phyloP scores from a whole-genome alignment of 2,113 vertebrate species.

The Galemys pyrenaicus region DNA sequence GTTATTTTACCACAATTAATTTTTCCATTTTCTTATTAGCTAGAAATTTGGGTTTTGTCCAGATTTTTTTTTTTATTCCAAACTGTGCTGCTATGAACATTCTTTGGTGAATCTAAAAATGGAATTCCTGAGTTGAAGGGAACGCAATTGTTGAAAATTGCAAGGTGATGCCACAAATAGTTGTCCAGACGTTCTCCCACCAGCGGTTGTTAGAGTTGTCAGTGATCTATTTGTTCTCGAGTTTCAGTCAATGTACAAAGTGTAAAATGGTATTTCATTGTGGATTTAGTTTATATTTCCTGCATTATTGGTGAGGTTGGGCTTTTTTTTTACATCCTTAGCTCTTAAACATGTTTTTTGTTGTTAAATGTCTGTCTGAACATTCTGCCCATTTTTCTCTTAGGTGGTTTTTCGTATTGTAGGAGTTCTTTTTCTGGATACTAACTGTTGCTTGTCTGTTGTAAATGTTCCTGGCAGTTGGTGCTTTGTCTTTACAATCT shows the following conservation, averaged over 20 bases:
- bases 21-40: conserved; percentile 37
- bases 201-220: not conserved
- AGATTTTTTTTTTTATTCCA: not conserved
- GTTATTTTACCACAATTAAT: conserved; percentile 23
- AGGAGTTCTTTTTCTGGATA: conserved; percentile 37
- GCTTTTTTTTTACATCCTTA: not conserved
- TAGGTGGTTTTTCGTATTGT: not conserved
- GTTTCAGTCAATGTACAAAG: not conserved
- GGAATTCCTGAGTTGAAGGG: conserved; percentile 23
- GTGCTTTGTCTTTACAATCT: not conserved
- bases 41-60: conserved; percentile 18
- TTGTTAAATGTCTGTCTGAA: not conserved
- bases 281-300: conserved; percentile 13
- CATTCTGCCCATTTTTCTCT: not conserved
- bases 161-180: conserved; percentile 24
- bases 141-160: conserved; percentile 36
- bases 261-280: not conserved
- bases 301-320: not conserved
- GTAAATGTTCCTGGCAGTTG: not conserved
- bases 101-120: conserved; percentile 51
- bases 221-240: not conserved
- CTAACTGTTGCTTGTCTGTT: not conserved
- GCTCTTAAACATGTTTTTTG: not conserved
- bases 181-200: conserved; percentile 27
- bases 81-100: not conserved